A percentile compares a stretch with the other conserved stretches of the same genome.
phyloP scores from a whole-genome alignment of 2,797 vertebrate genomes.

The Podarcis siculus region DNA sequence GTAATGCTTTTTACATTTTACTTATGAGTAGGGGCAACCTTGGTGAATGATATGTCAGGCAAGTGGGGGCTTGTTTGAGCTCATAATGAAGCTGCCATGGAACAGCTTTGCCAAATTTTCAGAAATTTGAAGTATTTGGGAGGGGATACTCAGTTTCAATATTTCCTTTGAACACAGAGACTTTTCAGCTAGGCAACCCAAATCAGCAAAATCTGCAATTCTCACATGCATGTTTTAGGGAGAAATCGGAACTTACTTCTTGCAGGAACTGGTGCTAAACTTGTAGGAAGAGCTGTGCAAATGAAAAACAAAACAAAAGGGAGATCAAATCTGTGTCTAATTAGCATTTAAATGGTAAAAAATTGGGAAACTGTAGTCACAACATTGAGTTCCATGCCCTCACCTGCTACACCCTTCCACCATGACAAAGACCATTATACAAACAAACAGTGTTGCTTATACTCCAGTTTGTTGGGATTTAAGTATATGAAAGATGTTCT shows the following conservation, averaged over 20 bases:
- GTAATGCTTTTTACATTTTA: neutral
- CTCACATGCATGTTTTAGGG: neutral
- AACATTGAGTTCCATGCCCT: neutral
- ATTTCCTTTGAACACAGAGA: neutral
- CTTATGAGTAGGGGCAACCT: neutral
- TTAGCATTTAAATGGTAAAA: neutral
- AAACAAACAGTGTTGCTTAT: neutral
- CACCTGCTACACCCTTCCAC: neutral
- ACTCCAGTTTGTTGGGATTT: neutral
- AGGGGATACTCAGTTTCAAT: neutral
- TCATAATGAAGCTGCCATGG: neutral
- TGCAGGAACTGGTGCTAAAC: neutral
- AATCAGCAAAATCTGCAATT: neutral
- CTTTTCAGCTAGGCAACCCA: neutral
- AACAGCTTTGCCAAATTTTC: neutral
- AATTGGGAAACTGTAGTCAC: neutral
- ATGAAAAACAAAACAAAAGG: neutral
- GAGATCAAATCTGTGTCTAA: neutral
- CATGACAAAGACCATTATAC: neutral
- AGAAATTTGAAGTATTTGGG: neutral
- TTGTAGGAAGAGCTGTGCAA: neutral
- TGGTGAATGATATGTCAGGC: neutral
- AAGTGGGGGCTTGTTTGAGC: neutral
- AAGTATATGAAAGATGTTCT: neutral
- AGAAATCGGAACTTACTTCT: conserved; percentile 1